Conservation (phyloP, 2,113 vertebrate genomes). For the Vidua chalybeata region DNA sequence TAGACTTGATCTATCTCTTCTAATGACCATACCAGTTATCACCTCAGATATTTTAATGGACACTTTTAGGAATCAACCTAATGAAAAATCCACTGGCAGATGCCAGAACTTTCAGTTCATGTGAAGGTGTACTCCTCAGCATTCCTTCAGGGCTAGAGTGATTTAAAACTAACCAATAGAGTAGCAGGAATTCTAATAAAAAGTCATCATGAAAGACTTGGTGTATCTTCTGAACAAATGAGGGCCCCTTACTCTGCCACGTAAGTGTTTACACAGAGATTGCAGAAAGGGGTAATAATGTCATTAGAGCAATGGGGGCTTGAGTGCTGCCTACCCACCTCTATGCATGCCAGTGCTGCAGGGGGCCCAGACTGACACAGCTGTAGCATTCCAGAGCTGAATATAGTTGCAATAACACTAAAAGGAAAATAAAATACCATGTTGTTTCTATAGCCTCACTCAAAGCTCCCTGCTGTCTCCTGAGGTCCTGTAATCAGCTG, state of each 20-base stretch:
- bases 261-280: neutral
- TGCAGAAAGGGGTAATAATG: neutral
- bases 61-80: neutral
- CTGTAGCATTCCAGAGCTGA: neutral
- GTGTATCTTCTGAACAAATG: neutral
- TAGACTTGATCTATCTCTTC: neutral
- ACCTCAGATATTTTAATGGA: neutral
- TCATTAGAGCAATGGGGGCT: neutral
- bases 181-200: neutral
- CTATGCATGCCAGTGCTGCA: neutral
- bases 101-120: neutral
- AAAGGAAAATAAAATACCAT: constrained; percentile 34
- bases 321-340: neutral
- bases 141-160: neutral
- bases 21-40: neutral
- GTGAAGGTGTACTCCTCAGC: neutral
- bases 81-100: neutral
- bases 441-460: constrained; percentile 52
- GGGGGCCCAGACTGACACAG: neutral
- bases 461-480: constrained; percentile 60
- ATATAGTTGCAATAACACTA: constrained; percentile 39
- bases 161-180: neutral
- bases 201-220: neutral
- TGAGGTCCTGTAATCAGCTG: constrained; percentile 59
- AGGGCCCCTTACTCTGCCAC: neutral